Conservation (phyloP, 2,113 vertebrate species). For the Scophthalmus maximus region DNA sequence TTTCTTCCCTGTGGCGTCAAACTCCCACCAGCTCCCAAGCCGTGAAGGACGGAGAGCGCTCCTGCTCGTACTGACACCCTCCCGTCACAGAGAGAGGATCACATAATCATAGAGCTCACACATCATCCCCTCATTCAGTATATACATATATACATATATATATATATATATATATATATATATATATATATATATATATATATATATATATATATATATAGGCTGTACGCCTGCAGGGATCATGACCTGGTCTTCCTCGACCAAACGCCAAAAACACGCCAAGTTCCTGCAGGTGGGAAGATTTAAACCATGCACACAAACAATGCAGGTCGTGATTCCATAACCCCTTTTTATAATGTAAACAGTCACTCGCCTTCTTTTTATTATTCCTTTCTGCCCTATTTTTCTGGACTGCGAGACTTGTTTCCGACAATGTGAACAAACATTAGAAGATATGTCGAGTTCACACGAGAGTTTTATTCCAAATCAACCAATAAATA, state of each 20-base stretch:
- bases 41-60: not conserved
- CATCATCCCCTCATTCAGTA: slow-evolving; percentile 10
- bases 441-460: not conserved
- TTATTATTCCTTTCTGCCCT: not conserved
- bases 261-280: slow-evolving; percentile 41
- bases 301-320: slow-evolving; percentile 40
- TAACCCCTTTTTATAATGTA: not conserved
- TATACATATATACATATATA: no score
- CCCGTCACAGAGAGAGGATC: not conserved
- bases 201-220: not conserved
- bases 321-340: slow-evolving; percentile 19
- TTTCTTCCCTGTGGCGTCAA: not conserved
- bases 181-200: no score
- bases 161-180: not conserved
- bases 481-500: slow-evolving; percentile 5
- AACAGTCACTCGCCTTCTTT: not conserved
- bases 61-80: not conserved
- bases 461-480: not conserved
- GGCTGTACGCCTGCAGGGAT: not conserved
- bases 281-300: slow-evolving; percentile 25
- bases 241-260: slow-evolving; percentile 44
- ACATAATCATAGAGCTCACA: not conserved
- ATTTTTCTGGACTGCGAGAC: not conserved
- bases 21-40: slow-evolving; percentile 9
- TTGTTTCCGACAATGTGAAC: not conserved